Evolutionary conservation across 1,140 invertebrate species (phyloP).

Genomic region (Oreohelix idahoensis): DNA sequence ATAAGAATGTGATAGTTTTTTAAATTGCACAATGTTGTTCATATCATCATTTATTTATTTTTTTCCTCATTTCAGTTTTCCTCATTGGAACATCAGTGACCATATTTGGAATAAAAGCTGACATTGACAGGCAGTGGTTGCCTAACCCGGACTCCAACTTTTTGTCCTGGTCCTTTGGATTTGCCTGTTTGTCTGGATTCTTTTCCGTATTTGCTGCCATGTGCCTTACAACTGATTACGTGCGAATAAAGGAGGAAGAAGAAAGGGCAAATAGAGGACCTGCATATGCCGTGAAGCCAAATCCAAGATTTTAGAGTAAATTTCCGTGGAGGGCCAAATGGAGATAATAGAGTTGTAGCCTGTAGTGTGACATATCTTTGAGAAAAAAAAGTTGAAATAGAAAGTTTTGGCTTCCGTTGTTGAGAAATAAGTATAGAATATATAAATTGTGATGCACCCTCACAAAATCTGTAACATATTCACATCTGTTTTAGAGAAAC

Average conservation of each 20-base stretch:
- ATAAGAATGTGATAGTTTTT: no score
- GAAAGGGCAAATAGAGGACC: conserved; percentile 31
- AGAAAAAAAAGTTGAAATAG: background rate
- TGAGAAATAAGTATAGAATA: no score
- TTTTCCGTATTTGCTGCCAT: conserved; percentile 74
- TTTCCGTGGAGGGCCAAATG: background rate
- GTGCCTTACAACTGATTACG: conserved; percentile 54
- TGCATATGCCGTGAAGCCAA: conserved; percentile 45
- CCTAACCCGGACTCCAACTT: conserved; percentile 96
- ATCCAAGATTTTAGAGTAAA: conserved; percentile 40
- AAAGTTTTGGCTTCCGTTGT: no score
- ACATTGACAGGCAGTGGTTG: conserved; percentile 92
- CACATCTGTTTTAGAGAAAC: no score
- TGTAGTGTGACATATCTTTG: background rate
- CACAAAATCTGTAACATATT: no score
- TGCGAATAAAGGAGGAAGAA: conserved; percentile 47
- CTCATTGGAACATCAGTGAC: conserved; percentile 86
- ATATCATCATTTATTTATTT: no score
- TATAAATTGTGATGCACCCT: no score
- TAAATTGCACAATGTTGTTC: no score
- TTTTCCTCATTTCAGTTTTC: conserved; percentile 77
- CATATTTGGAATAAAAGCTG: conserved; percentile 91
- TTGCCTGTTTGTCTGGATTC: conserved; percentile 89
- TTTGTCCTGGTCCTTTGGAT: conserved; percentile 93
- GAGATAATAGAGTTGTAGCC: background rate